These are phyloP conservation scores for Nephila pilipes DNA, from an alignment of 1,140 invertebrate genomes.

Conservation along the genomic window DNA sequence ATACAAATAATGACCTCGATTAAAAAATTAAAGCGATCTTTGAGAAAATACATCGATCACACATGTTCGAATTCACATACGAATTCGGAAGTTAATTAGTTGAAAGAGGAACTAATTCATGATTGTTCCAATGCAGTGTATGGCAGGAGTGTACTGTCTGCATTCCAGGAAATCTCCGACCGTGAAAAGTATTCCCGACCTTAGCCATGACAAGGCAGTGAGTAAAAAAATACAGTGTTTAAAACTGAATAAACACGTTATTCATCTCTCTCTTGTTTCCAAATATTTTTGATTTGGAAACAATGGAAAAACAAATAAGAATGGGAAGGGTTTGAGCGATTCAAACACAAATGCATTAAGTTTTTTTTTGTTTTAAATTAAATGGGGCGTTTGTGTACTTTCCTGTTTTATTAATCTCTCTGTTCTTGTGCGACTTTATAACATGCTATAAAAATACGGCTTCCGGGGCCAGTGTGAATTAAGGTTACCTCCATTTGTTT, in stretches of 20 bases:
- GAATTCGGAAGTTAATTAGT: not conserved
- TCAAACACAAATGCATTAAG: not conserved
- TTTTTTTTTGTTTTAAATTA: constrained; percentile 3
- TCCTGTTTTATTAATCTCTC: not conserved
- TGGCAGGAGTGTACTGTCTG: not conserved
- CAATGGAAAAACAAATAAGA: constrained; percentile 4
- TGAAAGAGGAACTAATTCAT: not conserved
- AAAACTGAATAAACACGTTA: not conserved
- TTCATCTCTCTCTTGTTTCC: not conserved
- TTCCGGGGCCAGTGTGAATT: not conserved
- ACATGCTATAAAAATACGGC: not conserved
- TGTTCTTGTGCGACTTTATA: not conserved
- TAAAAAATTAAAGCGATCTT: no score
- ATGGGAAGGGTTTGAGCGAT: not conserved
- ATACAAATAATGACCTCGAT: no score
- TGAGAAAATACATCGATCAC: no score
- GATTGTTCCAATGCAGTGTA: not conserved
- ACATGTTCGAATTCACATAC: not conserved
- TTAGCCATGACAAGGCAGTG: not conserved
- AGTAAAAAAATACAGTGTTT: not conserved
- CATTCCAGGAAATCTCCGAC: constrained; percentile 6
- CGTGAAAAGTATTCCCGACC: not conserved
- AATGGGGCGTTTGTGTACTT: not conserved
- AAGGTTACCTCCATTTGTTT: not conserved
- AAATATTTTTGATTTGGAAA: not conserved